Conservation (phyloP, 2,797 vertebrate genomes). For the Anabas testudineus region DNA sequence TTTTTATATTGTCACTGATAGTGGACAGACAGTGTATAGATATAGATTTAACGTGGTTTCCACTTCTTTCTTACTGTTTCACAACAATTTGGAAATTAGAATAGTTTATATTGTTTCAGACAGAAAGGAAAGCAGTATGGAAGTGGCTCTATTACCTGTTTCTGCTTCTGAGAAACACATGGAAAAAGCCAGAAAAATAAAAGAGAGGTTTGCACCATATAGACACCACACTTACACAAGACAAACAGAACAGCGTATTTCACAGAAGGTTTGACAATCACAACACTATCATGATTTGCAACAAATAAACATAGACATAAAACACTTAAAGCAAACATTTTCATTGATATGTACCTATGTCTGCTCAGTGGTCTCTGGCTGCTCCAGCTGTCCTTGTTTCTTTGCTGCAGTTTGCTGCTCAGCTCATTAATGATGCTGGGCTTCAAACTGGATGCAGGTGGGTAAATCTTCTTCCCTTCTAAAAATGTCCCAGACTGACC, state of each 20-base stretch:
- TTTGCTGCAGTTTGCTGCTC: conserved; percentile 92
- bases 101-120: conserved; percentile 20
- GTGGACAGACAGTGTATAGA: not conserved
- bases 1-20: conserved; percentile 1
- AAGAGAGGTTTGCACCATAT: conserved; percentile 62
- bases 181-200: conserved; percentile 66
- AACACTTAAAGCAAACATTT: not conserved
- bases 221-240: conserved; percentile 45
- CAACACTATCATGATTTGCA: conserved; percentile 3
- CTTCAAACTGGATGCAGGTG: conserved; percentile 89
- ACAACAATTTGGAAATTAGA: conserved; percentile 19
- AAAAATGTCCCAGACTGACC: conserved; percentile 70
- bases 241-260: conserved; percentile 26
- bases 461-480: conserved; percentile 84
- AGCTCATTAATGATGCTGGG: conserved; percentile 94
- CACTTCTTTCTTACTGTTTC: conserved; percentile 13
- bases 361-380: conserved; percentile 85
- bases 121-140: conserved; percentile 29
- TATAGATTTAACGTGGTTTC: not conserved
- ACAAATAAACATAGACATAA: not conserved
- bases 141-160: conserved; percentile 66
- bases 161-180: conserved; percentile 71
- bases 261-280: conserved; percentile 28
- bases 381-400: conserved; percentile 85
- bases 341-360: conserved; percentile 85